Base-by-base conservation (phyloP, 2,113 vertebrate species). In the Pedionomus torquatus region DNA sequence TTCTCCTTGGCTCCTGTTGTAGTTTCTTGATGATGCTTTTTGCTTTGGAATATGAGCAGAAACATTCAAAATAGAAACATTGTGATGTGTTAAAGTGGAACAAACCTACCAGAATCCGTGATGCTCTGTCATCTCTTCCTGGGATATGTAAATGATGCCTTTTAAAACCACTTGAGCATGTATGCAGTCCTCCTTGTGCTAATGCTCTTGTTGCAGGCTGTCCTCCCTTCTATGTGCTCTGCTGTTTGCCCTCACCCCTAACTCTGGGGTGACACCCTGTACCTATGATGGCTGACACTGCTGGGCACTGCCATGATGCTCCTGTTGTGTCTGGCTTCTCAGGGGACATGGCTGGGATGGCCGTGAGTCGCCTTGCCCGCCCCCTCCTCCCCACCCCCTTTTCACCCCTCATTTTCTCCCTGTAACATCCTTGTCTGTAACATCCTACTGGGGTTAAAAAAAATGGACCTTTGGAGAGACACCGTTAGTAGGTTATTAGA, bases 61-160 rank as follows among this genome's bases (percentile, higher is more conserved):
- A 96, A 41, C 69, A 83, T 85, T 96, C 75, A 91, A 96, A 93
- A 96, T 93, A 97, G 95, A 92, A 93, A 93, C 89, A 85, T 30
- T 76, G 83, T 95, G 74, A 68, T 89, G 65, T 76, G 74, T 64
- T 95, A 85, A 83, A 93, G 79, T 78, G 87, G 80, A 95, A 54
- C 61, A 87, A 95, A 92, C 61, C 51, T 87, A 60, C 74, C 72
- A 63, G 66, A 85, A 82, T 83, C 76, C 18, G 39, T 35, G 54
- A 61, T 76, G 91, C 91, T 92, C 51, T 89, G 87, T 89, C 80
- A 89, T 89, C 74, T 68, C 54, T 95, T 54, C 30, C 81, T 57
- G 77, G 54, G 70, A 39, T 55, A 30, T 75, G 78, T 64, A 84
- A 87, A 72, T 69, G 70, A 64, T 58, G 72, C 86, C 10, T 13